Conservation (phyloP, 2,797 vertebrate genomes). For the Syngnathus rostellatus region DNA sequence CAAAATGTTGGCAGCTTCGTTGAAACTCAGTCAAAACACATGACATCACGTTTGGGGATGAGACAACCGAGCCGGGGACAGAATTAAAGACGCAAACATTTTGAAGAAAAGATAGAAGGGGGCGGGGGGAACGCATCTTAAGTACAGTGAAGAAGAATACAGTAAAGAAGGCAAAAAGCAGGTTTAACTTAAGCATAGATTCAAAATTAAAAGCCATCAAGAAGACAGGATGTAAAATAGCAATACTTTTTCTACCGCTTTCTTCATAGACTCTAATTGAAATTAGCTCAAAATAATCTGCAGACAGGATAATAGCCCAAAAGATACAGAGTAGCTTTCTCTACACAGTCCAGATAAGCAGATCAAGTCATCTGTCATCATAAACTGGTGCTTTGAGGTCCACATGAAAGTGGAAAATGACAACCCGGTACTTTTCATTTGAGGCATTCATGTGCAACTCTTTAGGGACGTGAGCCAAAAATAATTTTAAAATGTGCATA, state of each 20-base stretch:
- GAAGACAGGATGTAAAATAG: not conserved
- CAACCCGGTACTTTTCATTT: not conserved
- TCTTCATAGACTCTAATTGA: not conserved
- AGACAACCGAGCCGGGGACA: not conserved
- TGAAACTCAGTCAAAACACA: not conserved
- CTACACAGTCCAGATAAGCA: constrained; percentile 3
- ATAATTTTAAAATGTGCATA: not conserved
- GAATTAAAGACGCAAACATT: not conserved
- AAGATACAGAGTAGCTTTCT: not conserved
- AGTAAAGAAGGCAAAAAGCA: too few relatives aligned
- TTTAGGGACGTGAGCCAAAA: not conserved
- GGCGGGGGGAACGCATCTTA: too few relatives aligned
- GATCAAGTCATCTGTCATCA: constrained; percentile 11
- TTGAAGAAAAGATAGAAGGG: too few relatives aligned
- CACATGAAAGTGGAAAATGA: constrained; percentile 10
- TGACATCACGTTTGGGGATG: not conserved
- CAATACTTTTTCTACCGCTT: not conserved
- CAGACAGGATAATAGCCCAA: constrained; percentile 1
- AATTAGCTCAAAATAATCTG: constrained; percentile 2
- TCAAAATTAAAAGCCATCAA: too few relatives aligned
- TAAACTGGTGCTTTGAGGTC: constrained; percentile 10
- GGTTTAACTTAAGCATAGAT: too few relatives aligned
- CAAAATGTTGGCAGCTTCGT: constrained; percentile 4
- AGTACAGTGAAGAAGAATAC: too few relatives aligned
- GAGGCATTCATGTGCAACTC: not conserved